Base-by-base conservation (phyloP, 2,113 vertebrate genomes). In the Odontesthes bonariensis region DNA sequence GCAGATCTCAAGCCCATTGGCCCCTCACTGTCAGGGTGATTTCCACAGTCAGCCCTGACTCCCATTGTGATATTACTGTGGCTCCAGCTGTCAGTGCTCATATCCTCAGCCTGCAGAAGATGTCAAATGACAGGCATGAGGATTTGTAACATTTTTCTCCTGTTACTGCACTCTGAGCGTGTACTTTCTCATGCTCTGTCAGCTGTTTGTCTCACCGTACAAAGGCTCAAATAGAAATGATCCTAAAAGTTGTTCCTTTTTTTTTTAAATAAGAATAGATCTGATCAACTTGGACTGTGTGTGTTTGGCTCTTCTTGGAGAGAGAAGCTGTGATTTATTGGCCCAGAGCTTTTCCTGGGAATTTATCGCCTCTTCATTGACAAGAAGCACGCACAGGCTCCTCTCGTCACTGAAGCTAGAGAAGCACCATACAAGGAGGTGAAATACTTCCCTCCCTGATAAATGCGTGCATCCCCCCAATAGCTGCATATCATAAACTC, bases 391-490 rank as follows among this genome's bases (percentile, higher is more conserved):
- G 79, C 80, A 44, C 78, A 67, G 64, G 33, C 77, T 85, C 76
- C 84, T 77, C 67, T 72, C 75, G 65, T 42, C 73, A 67, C 73
- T 82, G 64, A 27, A 64, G 63, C 65, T 73, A 70, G 73, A 77
- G 75, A 74, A 92, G 76, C 76, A 89, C 94, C 94, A 92, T 94
- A 94, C 89, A 94, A 88, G 94, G 93, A 83, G 81, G 90, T 80
- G 78, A 86, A 92, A 85, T 75, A 84, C 81, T 78, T 83, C 76
- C 80, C 83, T 58, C 74, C 67, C 74, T 91, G 91, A 93, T 92
- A 92, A 91, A 94, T 92, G 88, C 86, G 88, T 74, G 87, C 79
- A 89, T 94, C 89, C 79, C 82, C 84, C 78, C 86, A 92, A 91
- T 92, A 93, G 92, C 84, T 51, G 57, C 79, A 84, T 85, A 86